A percentile compares a stretch with the other conserved stretches of the same genome.
Conservation (phyloP, 2,113 vertebrate genomes). For the Acrocephalus arundinaceus region DNA sequence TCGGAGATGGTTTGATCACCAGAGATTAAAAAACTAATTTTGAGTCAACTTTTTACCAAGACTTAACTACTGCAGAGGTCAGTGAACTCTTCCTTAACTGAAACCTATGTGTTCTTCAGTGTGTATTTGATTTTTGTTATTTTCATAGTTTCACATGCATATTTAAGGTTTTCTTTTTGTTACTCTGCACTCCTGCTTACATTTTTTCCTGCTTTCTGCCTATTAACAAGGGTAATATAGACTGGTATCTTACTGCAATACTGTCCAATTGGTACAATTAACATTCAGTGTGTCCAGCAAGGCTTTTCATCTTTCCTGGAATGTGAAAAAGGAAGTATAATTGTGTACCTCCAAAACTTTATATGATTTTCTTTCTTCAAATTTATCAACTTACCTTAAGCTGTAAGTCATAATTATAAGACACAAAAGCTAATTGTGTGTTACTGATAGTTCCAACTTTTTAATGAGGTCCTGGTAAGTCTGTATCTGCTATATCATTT, state of each 20-base stretch:
- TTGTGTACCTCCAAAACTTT: not conserved
- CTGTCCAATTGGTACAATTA: not conserved
- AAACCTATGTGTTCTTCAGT: not conserved
- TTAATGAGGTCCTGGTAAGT: not conserved
- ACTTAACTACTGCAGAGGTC: not conserved
- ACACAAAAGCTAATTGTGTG: not conserved
- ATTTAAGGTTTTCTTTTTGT: not conserved
- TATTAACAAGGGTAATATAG: not conserved
- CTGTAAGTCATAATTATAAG: not conserved
- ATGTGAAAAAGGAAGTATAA: not conserved
- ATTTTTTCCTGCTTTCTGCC: not conserved
- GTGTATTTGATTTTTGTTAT: not conserved
- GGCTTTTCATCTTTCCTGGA: not conserved
- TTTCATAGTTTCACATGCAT: not conserved
- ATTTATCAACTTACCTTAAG: not conserved
- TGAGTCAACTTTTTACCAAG: not conserved
- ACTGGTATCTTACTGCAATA: not conserved
- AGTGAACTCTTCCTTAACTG: not conserved
- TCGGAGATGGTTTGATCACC: not conserved
- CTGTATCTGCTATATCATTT: not conserved
- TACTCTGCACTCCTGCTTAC: not conserved
- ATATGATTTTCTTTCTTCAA: not conserved
- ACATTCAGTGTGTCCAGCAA: not conserved
- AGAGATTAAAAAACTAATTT: not conserved
- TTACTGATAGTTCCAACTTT: not conserved